Base-by-base conservation (phyloP, 2,888 invertebrate genomes). In the Erannis defoliaria region DNA sequence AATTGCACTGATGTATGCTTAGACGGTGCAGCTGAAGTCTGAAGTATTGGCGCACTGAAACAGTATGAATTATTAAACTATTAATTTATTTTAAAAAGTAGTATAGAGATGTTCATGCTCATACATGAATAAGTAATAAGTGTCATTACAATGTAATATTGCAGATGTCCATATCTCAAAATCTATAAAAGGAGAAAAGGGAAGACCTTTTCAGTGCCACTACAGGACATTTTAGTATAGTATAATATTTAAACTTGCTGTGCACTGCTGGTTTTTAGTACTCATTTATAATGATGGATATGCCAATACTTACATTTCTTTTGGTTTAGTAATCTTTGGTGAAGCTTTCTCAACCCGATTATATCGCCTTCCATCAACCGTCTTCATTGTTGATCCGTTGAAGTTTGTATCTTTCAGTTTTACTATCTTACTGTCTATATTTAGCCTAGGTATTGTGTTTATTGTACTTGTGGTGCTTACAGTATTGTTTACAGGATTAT, bases 1-100 rank as follows among this genome's bases (percentile, higher is more conserved):
- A 92, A 80, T 73, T 91, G 90, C 55, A 91, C 90, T 61, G 91
- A 85, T 60, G 88, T 88, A 54, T 85, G 83, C 75, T 86, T 90
- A 16, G 81, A 75, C 54, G 72, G 75, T 38, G 71, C 75, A 43
- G 73, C 42, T 48, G 51, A 1, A 6, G 46, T 46, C 19, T 55
- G 60, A 71, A 59, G 67, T 50, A 62, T 46, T 38, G 78, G 66
- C 64, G 80, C 75, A 66, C 75, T 86, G 83, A 60, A 78, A 75
- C 23, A 31, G 12, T 12, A 18, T 10, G 12, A 10, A 16, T 26
- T 4, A 16, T 26, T 6, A 42, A 3, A 21, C 12, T n/a, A 42
- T 42, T 1, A 21, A 21, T 4, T n/a, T n/a, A 21, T 0, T n/a
- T 1, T 12, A 5, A 40, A 1, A 5, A 16, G 16, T 16, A 16